Conservation (phyloP, 2,797 vertebrate species). For the Mico argentatus region DNA sequence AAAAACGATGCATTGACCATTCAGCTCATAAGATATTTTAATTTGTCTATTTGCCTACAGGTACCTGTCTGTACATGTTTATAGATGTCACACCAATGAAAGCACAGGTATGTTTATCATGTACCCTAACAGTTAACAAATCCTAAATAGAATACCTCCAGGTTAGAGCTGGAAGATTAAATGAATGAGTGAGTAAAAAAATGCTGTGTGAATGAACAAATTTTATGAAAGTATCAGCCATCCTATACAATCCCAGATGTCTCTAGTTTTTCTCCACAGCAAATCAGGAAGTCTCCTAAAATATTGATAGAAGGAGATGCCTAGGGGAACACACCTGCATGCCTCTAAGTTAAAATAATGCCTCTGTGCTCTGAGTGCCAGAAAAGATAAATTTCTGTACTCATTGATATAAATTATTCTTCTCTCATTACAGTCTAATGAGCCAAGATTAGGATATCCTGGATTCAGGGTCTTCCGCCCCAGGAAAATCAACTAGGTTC, state of each 20-base stretch:
- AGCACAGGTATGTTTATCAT: not conserved
- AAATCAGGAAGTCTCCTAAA: slow-evolving; percentile 55
- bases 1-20: not conserved
- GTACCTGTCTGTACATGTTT: not conserved
- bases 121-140: not conserved
- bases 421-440: slow-evolving; percentile 59
- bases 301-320: slow-evolving; percentile 45
- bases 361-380: slow-evolving; percentile 34
- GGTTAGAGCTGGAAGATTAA: not conserved
- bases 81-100: not conserved
- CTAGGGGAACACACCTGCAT: slow-evolving; percentile 56
- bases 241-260: not conserved
- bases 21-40: not conserved
- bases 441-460: slow-evolving; percentile 55
- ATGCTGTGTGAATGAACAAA: not conserved
- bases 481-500: slow-evolving; percentile 36
- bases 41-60: not conserved
- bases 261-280: not conserved
- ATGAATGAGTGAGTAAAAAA: not conserved
- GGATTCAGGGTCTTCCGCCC: not conserved
- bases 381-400: slow-evolving; percentile 62
- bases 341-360: slow-evolving; percentile 62
- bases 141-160: not conserved
- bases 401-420: slow-evolving; percentile 49
- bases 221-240: slow-evolving; percentile 17